A percentile compares a stretch with the other conserved stretches of the same genome.
Evolutionary conservation across 2,888 invertebrate species (phyloP).

Genomic region (Phortica okadai): DNA sequence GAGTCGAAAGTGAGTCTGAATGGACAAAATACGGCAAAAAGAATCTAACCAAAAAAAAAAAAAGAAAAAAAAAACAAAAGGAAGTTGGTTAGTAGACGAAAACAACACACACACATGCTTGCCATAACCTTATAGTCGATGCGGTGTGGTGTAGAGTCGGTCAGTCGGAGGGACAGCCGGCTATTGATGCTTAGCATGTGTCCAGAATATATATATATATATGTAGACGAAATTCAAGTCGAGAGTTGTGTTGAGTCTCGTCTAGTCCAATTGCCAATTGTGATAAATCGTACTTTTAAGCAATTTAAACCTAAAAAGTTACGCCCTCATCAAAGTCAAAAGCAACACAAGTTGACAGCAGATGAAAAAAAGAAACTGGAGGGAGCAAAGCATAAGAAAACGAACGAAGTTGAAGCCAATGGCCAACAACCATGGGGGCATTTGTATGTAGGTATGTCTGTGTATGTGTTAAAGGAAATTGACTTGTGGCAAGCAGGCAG

Average conservation of each 20-base stretch:
- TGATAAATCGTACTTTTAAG: conserved; percentile 69
- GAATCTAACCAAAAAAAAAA: not conserved
- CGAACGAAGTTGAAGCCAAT: not conserved
- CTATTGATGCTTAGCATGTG: not conserved
- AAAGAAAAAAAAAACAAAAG: conserved; percentile 8
- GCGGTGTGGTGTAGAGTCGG: not conserved
- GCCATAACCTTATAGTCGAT: not conserved
- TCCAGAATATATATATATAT: not conserved
- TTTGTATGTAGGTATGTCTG: not conserved
- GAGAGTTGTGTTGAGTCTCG: not conserved
- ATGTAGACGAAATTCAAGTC: not conserved
- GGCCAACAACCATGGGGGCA: not conserved
- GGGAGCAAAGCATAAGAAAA: conserved; percentile 38
- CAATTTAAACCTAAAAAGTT: conserved; percentile 56
- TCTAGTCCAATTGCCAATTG: conserved; percentile 65
- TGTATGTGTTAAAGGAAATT: conserved; percentile 8
- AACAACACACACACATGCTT: conserved; percentile 24
- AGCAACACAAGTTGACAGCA: conserved; percentile 20
- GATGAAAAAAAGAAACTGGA: conserved; percentile 8
- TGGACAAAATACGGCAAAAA: not conserved
- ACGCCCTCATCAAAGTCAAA: conserved; percentile 58
- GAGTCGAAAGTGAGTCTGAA: not conserved
- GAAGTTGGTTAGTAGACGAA: not conserved
- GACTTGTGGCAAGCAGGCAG: too few species aligned
- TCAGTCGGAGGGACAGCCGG: not conserved